A percentile compares a stretch with the other conserved stretches of the same genome.
These are phyloP conservation scores for Glomeris marginata DNA, from an alignment of 2,888 invertebrate species.

Conservation along the genomic window DNA sequence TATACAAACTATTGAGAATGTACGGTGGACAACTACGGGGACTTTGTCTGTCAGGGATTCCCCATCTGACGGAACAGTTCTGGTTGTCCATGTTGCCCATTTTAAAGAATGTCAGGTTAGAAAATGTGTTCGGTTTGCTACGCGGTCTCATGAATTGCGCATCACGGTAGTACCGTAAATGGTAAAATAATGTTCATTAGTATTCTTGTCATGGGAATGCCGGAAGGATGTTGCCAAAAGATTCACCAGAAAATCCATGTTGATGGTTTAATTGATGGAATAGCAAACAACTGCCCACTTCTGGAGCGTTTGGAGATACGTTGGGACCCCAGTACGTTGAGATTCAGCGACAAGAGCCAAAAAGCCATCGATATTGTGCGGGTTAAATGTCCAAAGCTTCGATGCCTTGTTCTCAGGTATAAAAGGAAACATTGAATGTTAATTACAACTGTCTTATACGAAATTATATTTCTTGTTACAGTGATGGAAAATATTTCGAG, in stretches of 20 bases:
- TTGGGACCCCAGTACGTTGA: constrained; percentile 97
- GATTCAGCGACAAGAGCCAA: constrained; percentile 98
- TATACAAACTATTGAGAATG: constrained; percentile 79
- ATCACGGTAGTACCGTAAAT: background rate
- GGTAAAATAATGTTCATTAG: constrained; percentile 37
- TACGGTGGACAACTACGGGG: constrained; percentile 81
- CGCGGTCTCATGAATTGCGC: background rate
- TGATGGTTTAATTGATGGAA: constrained; percentile 94
- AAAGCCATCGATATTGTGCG: constrained; percentile 96
- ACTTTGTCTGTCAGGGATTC: constrained; percentile 81
- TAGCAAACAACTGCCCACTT: constrained; percentile 78
- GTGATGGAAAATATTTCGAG: constrained; percentile 98
- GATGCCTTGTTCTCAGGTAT: constrained; percentile 82
- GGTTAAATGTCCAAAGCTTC: constrained; percentile 82
- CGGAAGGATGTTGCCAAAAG: constrained; percentile 88
- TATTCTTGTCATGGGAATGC: constrained; percentile 92
- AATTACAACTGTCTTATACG: no score
- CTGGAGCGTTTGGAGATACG: constrained; percentile 84
- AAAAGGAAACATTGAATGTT: no score
- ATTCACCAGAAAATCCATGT: constrained; percentile 62
- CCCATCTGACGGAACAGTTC: constrained; percentile 93
- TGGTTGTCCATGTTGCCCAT: constrained; percentile 92
- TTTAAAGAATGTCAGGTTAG: constrained; percentile 76
- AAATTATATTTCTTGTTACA: constrained; percentile 33
- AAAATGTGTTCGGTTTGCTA: background rate